Conservation (phyloP, 2,797 vertebrate genomes). For the Enteromius mattozi region DNA sequence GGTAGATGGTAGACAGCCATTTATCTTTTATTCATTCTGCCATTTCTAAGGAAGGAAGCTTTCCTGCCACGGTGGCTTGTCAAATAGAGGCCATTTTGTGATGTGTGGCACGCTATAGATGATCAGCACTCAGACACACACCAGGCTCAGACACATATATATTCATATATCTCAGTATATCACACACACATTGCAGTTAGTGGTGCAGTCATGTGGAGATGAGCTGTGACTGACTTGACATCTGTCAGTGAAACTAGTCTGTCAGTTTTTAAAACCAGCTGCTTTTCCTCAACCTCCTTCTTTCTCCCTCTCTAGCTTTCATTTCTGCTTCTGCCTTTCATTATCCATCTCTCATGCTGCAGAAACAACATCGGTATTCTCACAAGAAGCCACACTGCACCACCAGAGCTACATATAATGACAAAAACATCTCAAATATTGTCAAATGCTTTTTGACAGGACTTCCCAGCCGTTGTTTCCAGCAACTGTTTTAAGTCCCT, state of each 20-base stretch:
- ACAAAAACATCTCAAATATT: conserved; percentile 45
- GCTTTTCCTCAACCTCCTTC: conserved; percentile 8
- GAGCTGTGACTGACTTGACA: conserved; percentile 33
- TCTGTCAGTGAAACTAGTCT: conserved; percentile 48
- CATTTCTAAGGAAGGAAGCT: conserved; percentile 72
- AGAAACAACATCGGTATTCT: conserved; percentile 31
- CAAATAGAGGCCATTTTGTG: conserved; percentile 66
- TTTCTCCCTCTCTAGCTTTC: conserved; percentile 18
- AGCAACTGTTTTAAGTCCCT: conserved; percentile 68
- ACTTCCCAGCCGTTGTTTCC: conserved; percentile 49
- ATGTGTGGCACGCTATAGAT: conserved; percentile 49
- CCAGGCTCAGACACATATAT: conserved; percentile 37
- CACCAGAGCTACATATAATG: conserved; percentile 39
- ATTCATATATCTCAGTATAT: conserved; percentile 12
- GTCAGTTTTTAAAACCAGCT: conserved; percentile 45
- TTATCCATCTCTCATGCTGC: conserved; percentile 19
- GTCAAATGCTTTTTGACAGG: conserved; percentile 48
- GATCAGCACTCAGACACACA: conserved; percentile 5
- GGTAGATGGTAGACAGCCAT: conserved; percentile 66
- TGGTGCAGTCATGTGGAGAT: conserved; percentile 22
- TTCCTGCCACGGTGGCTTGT: conserved; percentile 67
- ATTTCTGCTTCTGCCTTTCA: conserved; percentile 30
- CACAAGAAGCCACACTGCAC: neutral
- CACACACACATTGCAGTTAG: conserved; percentile 24
- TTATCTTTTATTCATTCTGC: conserved; percentile 80